Conservation (phyloP, 1,140 invertebrate species). For the Brachionus koreanus region DNA sequence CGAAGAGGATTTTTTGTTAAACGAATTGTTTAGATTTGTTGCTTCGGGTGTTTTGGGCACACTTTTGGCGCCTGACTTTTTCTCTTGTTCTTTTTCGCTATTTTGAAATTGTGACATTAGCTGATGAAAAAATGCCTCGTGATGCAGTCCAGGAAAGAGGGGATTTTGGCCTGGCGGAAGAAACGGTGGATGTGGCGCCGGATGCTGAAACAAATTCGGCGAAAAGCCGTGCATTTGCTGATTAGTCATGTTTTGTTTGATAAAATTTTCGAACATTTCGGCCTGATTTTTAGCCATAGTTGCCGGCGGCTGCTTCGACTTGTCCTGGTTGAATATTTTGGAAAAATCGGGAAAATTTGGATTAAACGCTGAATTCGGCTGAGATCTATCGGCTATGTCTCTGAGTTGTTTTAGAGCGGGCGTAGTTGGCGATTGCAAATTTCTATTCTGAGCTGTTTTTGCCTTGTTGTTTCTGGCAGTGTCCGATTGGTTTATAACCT, state of each 20-base stretch:
- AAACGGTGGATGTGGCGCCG: neutral
- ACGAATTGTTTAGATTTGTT: neutral
- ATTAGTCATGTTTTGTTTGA: neutral
- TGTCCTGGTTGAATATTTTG: neutral
- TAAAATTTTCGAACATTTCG: neutral
- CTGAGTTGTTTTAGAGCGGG: constrained; percentile 21
- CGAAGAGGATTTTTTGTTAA: constrained; percentile 4
- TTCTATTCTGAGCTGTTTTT: neutral
- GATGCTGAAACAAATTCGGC: neutral
- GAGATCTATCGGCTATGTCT: constrained; percentile 20
- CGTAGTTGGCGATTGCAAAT: neutral
- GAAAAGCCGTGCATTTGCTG: neutral
- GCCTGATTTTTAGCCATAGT: neutral
- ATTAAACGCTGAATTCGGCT: neutral
- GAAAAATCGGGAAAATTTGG: neutral
- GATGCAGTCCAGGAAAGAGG: neutral
- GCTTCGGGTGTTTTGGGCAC: neutral
- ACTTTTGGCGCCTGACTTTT: neutral
- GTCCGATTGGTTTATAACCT: neutral
- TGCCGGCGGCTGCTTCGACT: neutral
- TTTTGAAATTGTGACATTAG: constrained; percentile 21
- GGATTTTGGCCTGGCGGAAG: neutral
- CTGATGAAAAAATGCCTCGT: constrained; percentile 21
- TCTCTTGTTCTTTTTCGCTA: neutral
- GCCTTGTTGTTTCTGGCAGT: neutral